Conservation (phyloP, 2,113 vertebrate species). For the Tachysurus vachellii region DNA sequence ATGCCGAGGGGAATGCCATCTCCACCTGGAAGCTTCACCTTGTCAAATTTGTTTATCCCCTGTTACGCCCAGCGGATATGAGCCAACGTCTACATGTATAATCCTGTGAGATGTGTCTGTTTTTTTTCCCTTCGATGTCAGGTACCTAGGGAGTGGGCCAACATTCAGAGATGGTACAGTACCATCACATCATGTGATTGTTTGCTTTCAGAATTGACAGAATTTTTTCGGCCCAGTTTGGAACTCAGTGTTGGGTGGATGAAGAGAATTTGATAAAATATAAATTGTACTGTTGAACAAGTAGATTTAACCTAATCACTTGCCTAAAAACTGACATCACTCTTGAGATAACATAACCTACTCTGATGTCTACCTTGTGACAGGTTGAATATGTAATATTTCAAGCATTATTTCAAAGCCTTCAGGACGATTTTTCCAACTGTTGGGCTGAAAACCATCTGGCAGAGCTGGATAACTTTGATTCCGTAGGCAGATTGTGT, state of each 20-base stretch:
- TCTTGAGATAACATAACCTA: not conserved
- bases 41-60: slow-evolving; percentile 43
- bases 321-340: not conserved
- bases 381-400: not conserved
- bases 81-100: slow-evolving; percentile 30
- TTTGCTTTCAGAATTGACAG: slow-evolving; percentile 15
- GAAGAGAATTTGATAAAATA: not conserved
- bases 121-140: slow-evolving; percentile 15
- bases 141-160: not conserved
- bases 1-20: not conserved
- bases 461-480: not conserved
- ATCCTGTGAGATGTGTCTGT: slow-evolving; percentile 17
- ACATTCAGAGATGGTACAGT: slow-evolving; percentile 3
- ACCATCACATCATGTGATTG: not conserved
- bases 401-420: not conserved
- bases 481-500: slow-evolving; percentile 28
- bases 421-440: not conserved
- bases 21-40: slow-evolving; percentile 18
- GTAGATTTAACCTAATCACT: not conserved
- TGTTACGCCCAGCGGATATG: not conserved
- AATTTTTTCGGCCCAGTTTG: not conserved
- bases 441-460: slow-evolving; percentile 30
- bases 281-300: not conserved
- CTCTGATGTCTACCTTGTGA: not conserved
- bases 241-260: not conserved